Conservation (phyloP, 2,113 vertebrate species). For the Rutilus rutilus region DNA sequence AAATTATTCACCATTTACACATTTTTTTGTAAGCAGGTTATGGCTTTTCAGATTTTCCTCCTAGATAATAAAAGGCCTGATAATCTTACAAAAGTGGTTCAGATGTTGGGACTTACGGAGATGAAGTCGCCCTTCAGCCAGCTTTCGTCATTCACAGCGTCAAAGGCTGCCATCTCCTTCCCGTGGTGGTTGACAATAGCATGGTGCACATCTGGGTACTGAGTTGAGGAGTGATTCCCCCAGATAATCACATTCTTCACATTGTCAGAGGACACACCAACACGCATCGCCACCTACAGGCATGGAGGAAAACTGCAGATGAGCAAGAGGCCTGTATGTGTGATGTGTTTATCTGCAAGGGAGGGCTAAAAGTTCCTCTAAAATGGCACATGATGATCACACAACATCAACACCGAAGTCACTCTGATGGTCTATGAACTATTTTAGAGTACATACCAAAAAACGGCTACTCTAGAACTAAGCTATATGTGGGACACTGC, state of each 20-base stretch:
- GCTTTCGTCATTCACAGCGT: conserved; percentile 88
- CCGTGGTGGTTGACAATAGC: conserved; percentile 83
- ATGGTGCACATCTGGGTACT: conserved; percentile 94
- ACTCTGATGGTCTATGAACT: background rate
- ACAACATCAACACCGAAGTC: background rate
- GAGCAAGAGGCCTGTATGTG: background rate
- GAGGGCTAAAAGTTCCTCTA: background rate
- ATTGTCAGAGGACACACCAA: conserved; percentile 81
- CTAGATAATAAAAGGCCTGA: background rate
- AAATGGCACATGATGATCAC: background rate
- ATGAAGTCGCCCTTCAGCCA: conserved; percentile 96
- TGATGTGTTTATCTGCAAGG: background rate
- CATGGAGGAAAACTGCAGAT: background rate
- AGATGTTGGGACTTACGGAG: conserved; percentile 77
- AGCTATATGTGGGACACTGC: background rate
- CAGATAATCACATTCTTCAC: conserved; percentile 98
- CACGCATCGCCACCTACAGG: conserved; percentile 88
- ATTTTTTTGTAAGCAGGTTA: background rate
- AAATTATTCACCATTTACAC: no score
- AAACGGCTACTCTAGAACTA: background rate
- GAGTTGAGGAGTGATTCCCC: conserved; percentile 98
- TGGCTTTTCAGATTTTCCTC: no score
- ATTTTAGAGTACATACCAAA: background rate
- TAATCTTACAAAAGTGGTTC: background rate
- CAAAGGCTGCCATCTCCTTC: conserved; percentile 82